A percentile compares a stretch with the other conserved stretches of the same genome.
phyloP scores from a whole-genome alignment of 2,797 vertebrate genomes.

The Clarias pachynema region DNA sequence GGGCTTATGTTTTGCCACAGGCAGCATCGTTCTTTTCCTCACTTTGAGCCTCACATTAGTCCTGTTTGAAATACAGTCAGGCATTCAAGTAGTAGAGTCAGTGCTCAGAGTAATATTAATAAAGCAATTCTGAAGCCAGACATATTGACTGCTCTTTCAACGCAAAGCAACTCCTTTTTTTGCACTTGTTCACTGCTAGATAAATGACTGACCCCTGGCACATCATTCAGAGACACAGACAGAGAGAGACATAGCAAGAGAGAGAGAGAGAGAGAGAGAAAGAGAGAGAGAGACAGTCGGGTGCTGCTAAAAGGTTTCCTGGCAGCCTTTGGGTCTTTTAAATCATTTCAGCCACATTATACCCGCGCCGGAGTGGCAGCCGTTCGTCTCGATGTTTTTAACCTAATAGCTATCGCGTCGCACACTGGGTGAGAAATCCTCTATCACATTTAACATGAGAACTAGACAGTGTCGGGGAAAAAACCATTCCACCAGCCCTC shows the following conservation, averaged over 20 bases:
- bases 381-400: constrained; percentile 62
- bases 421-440: constrained; percentile 57
- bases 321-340: constrained; percentile 52
- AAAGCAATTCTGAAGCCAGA: constrained; percentile 30
- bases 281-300: constrained; percentile 61
- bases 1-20: constrained; percentile 16
- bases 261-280: constrained; percentile 37
- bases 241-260: constrained; percentile 30
- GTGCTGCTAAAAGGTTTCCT: constrained; percentile 65
- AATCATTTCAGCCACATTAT: constrained; percentile 59
- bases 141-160: constrained; percentile 37
- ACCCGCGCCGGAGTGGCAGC: constrained; percentile 59
- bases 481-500: constrained; percentile 65
- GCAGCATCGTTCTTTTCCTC: constrained; percentile 25
- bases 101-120: constrained; percentile 36
- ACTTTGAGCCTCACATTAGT: constrained; percentile 5
- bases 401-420: constrained; percentile 54
- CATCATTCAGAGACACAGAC: constrained; percentile 29
- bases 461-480: constrained; percentile 39
- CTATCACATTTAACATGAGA: constrained; percentile 58
- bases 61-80: constrained; percentile 28
- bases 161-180: constrained; percentile 37
- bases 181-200: constrained; percentile 37
- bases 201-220: constrained; percentile 41
- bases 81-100: constrained; percentile 33